Evolutionary conservation across 2,888 invertebrate species (phyloP), one percentile per base, ranked within the genome.

Genomic region (Caenorhabditis sp.): DNA sequence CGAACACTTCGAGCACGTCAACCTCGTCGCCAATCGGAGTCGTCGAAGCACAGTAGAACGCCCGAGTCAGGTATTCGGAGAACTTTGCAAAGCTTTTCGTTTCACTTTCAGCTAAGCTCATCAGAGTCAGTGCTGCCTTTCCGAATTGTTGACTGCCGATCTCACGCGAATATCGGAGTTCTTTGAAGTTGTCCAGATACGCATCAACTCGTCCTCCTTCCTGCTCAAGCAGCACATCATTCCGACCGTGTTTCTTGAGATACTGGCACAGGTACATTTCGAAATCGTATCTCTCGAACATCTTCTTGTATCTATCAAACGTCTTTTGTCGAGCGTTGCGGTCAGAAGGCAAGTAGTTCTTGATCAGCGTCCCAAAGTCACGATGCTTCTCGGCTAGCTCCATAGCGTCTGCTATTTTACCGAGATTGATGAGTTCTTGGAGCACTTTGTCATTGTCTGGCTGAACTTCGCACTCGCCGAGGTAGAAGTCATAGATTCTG

Each of bases 211-310:
- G 64, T 11, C 44, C 22, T 18, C 82, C 82, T 0, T 22, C 15
- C 53, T 82, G 82, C 55, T 72, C 51, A 15, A 82, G 22, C 0
- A 82, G 55, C 6, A 82, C 53, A 44, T 82, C 82, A 22, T 69
- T 69, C 47, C 32, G 9, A 13, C 74, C 82, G 40, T 74, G 44
- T 22, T 24, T 50, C 22, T 78, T 78, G 28, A 82, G 53, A 58
- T 78, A 82, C 40, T 82, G 55, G 22, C 82, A 82, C 20, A 82
- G n/a, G 47, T 78, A 82, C 82, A 82, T 78, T 40, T 82, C 82
- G 18, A 82, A 82, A 28, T 82, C 82, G 26, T 82, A 58, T 1
- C 58, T 37, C 20, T 50, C 69, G 47, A 28, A 82, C 53, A 51
- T 24, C 22, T 74, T 72, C 56, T 82, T 82, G 69, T 58, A 74